Evolutionary conservation across 2,113 vertebrate species (phyloP).

Genomic region (Oncorhynchus keta): DNA sequence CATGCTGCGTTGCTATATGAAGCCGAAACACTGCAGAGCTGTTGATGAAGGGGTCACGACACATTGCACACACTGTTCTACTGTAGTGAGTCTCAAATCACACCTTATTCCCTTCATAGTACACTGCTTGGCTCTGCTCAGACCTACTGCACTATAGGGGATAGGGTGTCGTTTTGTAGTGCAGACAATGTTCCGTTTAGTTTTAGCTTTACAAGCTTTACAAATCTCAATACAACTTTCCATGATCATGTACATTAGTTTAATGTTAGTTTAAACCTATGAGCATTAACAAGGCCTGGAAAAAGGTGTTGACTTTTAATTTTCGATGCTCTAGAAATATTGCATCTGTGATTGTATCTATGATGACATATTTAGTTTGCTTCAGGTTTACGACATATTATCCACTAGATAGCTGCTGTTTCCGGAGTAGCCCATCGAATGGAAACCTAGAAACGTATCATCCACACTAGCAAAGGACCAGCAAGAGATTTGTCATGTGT

Average conservation of each 20-base stretch:
- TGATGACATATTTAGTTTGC: constrained; percentile 7
- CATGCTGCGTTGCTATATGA: constrained; percentile 22
- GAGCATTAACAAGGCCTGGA: constrained; percentile 33
- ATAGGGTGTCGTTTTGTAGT: too few species aligned
- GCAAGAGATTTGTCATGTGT: constrained; percentile 49
- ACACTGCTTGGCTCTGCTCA: constrained; percentile 13
- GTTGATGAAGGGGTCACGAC: neutral
- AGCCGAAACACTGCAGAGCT: neutral
- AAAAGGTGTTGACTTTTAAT: constrained; percentile 30
- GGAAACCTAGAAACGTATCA: neutral
- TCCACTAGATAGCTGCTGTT: neutral
- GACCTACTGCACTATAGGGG: too few species aligned
- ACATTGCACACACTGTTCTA: neutral
- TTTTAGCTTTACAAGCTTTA: neutral
- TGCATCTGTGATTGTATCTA: constrained; percentile 37
- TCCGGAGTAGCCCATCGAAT: neutral
- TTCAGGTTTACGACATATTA: neutral
- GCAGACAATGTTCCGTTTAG: neutral
- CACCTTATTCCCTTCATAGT: constrained; percentile 27
- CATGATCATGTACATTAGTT: constrained; percentile 40
- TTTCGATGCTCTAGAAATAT: constrained; percentile 31
- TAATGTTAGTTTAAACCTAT: constrained; percentile 16
- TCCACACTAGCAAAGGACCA: constrained; percentile 31
- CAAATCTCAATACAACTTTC: constrained; percentile 2
- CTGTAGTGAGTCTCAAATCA: constrained; percentile 23